Percentiles rank a stretch among this genome's conserved stretches.
phyloP scores from a whole-genome alignment of 2,797 vertebrate species.

The Pterois miles region DNA sequence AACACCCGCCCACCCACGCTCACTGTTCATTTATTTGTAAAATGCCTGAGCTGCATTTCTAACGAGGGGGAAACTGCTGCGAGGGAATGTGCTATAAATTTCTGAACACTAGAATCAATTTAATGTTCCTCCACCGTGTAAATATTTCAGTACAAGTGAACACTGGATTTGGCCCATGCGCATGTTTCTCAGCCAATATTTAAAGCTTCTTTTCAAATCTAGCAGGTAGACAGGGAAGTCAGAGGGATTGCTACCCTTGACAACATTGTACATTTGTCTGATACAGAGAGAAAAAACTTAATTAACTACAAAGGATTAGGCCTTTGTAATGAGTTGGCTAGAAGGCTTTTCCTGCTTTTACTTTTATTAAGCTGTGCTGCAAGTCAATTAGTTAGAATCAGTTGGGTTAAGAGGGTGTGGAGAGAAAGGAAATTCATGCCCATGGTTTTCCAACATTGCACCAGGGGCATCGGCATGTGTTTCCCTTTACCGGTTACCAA shows the following conservation, averaged over 20 bases:
- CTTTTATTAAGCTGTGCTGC: slow-evolving; percentile 69
- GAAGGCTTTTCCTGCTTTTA: slow-evolving; percentile 73
- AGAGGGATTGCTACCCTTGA: slow-evolving; percentile 38
- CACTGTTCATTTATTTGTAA: slow-evolving; percentile 38
- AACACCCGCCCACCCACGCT: slow-evolving; percentile 40
- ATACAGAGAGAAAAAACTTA: slow-evolving; percentile 59
- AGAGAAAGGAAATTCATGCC: slow-evolving; percentile 24
- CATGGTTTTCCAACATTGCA: slow-evolving; percentile 25
- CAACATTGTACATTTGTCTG: slow-evolving; percentile 62
- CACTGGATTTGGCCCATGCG: neutral
- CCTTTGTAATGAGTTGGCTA: slow-evolving; percentile 66
- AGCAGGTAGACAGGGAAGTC: slow-evolving; percentile 19
- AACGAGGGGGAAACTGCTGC: slow-evolving; percentile 10
- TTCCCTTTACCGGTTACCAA: slow-evolving; percentile 38
- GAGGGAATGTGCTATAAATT: slow-evolving; percentile 47
- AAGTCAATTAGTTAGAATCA: slow-evolving; percentile 72
- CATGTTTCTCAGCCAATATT: slow-evolving; percentile 6
- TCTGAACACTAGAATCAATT: slow-evolving; percentile 46
- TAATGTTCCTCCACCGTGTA: slow-evolving; percentile 37
- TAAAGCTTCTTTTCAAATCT: slow-evolving; percentile 24
- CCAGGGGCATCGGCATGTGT: neutral
- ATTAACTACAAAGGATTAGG: slow-evolving; percentile 78
- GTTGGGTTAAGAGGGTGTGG: slow-evolving; percentile 48
- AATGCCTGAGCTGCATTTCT: slow-evolving; percentile 38
- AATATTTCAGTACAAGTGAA: slow-evolving; percentile 54